Evolutionary conservation across 2,113 vertebrate species (phyloP).

Genomic region (Oreochromis spilurus): DNA sequence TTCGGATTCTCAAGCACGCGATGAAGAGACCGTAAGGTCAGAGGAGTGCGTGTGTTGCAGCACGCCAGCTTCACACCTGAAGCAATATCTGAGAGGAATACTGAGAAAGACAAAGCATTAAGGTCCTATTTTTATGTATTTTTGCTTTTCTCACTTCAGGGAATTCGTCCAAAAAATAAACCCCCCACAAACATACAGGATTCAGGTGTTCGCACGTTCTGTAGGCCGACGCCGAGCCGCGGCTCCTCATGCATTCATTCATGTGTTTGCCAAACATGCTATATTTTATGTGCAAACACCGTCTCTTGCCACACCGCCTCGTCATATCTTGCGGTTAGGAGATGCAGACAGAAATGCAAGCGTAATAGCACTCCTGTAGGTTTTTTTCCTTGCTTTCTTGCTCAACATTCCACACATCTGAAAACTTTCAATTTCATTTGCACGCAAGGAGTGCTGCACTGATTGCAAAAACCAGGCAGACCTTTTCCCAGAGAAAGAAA

Average conservation of each 20-base stretch:
- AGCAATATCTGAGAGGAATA: conserved; percentile 3
- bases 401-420: neutral
- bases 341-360: neutral
- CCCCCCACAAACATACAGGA: neutral
- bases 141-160: conserved; percentile 29
- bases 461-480: conserved; percentile 15
- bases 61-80: conserved; percentile 16
- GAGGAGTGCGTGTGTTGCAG: conserved; percentile 4
- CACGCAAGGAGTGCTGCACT: conserved; percentile 1
- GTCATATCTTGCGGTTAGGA: neutral
- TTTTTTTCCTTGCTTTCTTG: neutral
- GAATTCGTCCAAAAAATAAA: conserved; percentile 10
- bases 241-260: conserved; percentile 60
- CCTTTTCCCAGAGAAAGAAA: neutral
- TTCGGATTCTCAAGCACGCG: neutral
- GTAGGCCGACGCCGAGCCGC: neutral
- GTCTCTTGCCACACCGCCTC: neutral
- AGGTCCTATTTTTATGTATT: neutral
- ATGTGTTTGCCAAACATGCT: conserved; percentile 29
- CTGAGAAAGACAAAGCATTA: conserved; percentile 14
- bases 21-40: neutral
- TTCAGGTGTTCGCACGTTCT: conserved; percentile 46
- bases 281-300: conserved; percentile 25
- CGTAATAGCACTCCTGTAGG: conserved; percentile 3
- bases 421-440: neutral